These are phyloP conservation scores for Tipula helvola DNA, from an alignment of 2,888 invertebrate genomes.

Conservation along the genomic window DNA sequence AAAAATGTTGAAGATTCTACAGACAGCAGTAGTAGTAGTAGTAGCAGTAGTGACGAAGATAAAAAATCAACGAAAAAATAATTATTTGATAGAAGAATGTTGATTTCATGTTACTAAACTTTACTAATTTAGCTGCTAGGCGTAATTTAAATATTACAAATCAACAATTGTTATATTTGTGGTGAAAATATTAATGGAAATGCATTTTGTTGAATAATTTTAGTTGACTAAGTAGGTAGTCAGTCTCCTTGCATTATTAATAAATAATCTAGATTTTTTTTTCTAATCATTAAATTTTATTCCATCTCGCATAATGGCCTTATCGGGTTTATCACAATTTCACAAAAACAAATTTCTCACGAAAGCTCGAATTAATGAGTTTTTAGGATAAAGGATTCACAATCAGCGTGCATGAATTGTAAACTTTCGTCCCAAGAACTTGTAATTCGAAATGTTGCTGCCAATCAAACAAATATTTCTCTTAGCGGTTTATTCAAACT, in stretches of 20 bases:
- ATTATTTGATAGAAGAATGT: not conserved
- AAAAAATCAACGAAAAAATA: not conserved
- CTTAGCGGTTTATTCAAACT: too few species aligned
- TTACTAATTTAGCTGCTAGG: not conserved
- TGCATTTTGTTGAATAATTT: not conserved
- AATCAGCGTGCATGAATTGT: too few species aligned
- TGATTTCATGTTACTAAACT: not conserved
- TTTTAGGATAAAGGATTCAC: too few species aligned
- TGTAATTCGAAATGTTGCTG: too few species aligned
- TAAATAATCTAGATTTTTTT: not conserved
- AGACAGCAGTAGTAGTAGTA: conserved; percentile 23
- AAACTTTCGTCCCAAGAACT: too few species aligned
- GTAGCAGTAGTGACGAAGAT: conserved; percentile 26
- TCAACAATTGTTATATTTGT: not conserved
- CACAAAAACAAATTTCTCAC: too few species aligned
- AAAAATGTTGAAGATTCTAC: conserved; percentile 18
- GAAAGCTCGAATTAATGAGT: too few species aligned
- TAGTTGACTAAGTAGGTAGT: not conserved
- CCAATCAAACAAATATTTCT: too few species aligned
- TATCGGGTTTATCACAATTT: too few species aligned
- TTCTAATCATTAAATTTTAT: not conserved
- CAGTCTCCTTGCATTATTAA: not conserved
- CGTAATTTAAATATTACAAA: not conserved
- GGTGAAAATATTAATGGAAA: not conserved
- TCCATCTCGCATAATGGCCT: too few species aligned